A percentile compares a stretch with the other conserved stretches of the same genome.
Evolutionary conservation across 2,113 vertebrate genomes (phyloP).

Genomic region (Arothron firmamentum): DNA sequence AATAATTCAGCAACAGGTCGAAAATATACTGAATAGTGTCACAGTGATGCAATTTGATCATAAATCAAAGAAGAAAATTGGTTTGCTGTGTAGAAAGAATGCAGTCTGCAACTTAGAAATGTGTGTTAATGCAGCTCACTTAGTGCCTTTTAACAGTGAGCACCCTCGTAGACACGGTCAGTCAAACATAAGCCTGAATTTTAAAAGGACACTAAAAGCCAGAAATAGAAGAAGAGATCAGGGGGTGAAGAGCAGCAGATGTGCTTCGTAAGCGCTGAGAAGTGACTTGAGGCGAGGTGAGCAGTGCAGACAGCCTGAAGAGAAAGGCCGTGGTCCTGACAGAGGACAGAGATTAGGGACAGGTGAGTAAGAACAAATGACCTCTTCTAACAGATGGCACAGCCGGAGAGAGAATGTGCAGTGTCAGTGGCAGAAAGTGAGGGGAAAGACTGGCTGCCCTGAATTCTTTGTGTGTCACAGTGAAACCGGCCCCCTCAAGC

Average conservation of each 20-base stretch:
- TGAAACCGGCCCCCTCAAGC: too few relatives aligned
- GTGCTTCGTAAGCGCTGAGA: constrained; percentile 42
- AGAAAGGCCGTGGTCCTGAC: constrained; percentile 20
- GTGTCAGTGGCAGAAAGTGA: not conserved
- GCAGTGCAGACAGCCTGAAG: constrained; percentile 24
- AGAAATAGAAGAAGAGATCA: not conserved
- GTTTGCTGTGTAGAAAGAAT: too few relatives aligned
- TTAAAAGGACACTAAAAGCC: not conserved
- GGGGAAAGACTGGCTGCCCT: not conserved
- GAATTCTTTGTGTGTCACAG: too few relatives aligned
- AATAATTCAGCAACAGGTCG: too few relatives aligned
- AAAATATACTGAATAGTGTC: too few relatives aligned
- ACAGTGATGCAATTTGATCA: too few relatives aligned
- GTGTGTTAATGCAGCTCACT: too few relatives aligned
- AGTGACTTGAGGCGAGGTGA: constrained; percentile 15
- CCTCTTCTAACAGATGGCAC: constrained; percentile 48
- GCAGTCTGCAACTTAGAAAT: too few relatives aligned
- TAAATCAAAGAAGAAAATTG: too few relatives aligned
- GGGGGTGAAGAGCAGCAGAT: constrained; percentile 33
- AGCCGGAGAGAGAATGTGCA: not conserved
- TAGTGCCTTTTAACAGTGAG: not conserved
- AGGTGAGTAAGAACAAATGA: constrained; percentile 31
- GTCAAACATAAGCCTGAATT: not conserved
- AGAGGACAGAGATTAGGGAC: constrained; percentile 4
- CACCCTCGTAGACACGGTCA: not conserved